Evolutionary conservation across 2,113 vertebrate genomes (phyloP).

Genomic region (Tychaedon coryphoeus): DNA sequence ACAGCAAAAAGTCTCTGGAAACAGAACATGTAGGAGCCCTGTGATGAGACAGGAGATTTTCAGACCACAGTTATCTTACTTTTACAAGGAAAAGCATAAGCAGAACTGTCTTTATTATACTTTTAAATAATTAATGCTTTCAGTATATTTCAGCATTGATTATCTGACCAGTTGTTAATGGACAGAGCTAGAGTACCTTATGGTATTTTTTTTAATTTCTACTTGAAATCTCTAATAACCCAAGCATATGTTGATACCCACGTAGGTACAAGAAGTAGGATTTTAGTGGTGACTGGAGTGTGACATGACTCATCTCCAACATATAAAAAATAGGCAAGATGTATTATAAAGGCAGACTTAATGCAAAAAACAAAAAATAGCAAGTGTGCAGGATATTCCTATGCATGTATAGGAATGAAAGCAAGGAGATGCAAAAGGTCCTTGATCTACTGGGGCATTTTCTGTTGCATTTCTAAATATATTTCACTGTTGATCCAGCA

Average conservation of each 20-base stretch:
- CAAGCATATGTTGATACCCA: constrained; percentile 28
- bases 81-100: background rate
- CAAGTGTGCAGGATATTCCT: background rate
- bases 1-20: background rate
- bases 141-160: constrained; percentile 22
- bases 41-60: constrained; percentile 17
- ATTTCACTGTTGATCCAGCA: background rate
- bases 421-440: background rate
- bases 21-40: constrained; percentile 22
- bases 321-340: constrained; percentile 10
- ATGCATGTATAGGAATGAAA: background rate
- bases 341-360: constrained; percentile 10
- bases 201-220: background rate
- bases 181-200: background rate
- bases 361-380: background rate
- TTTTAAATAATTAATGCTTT: constrained; percentile 37
- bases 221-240: constrained; percentile 25
- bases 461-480: background rate
- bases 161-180: constrained; percentile 18
- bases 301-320: constrained; percentile 47
- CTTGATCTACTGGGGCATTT: background rate
- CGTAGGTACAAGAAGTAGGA: constrained; percentile 26
- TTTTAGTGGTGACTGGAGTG: constrained; percentile 39
- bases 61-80: background rate
- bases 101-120: background rate